A percentile compares a stretch with the other conserved stretches of the same genome.
These are phyloP conservation scores for Coenonympha arcania DNA, from an alignment of 2,888 invertebrate genomes.

Conservation along the genomic window DNA sequence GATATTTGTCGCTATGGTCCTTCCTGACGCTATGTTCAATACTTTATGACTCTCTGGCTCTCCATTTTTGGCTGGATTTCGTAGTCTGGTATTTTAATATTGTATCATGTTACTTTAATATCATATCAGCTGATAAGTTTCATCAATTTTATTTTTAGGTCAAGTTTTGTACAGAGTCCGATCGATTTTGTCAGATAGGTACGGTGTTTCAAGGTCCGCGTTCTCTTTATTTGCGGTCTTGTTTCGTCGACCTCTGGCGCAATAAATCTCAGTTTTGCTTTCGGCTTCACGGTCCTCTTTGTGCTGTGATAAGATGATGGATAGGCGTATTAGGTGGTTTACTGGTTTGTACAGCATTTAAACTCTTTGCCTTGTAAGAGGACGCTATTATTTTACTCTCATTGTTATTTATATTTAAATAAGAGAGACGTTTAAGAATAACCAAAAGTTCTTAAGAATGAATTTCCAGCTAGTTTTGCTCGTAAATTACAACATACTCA, in stretches of 20 bases:
- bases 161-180: constrained; percentile 68
- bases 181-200: constrained; percentile 75
- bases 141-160: constrained; percentile 65
- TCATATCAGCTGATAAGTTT: constrained; percentile 36
- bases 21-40: too few species aligned
- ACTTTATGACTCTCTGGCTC: too few species aligned
- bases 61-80: too few species aligned
- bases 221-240: constrained; percentile 73
- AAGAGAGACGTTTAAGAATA: too few species aligned
- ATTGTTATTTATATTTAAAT: too few species aligned
- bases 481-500: too few species aligned
- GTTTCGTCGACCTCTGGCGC: constrained; percentile 70
- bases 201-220: constrained; percentile 69
- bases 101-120: constrained; percentile 9
- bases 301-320: constrained; percentile 64
- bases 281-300: constrained; percentile 66
- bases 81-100: too few species aligned
- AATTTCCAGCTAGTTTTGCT: background rate
- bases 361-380: too few species aligned
- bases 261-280: constrained; percentile 66
- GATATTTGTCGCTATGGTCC: too few species aligned
- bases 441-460: background rate
- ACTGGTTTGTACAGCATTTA: constrained; percentile 43
- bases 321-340: constrained; percentile 57
- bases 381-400: too few species aligned